Evolutionary conservation across 2,113 vertebrate genomes (phyloP), one percentile per base, ranked within the genome.

Genomic region (Tenebrosternarchus preto): DNA sequence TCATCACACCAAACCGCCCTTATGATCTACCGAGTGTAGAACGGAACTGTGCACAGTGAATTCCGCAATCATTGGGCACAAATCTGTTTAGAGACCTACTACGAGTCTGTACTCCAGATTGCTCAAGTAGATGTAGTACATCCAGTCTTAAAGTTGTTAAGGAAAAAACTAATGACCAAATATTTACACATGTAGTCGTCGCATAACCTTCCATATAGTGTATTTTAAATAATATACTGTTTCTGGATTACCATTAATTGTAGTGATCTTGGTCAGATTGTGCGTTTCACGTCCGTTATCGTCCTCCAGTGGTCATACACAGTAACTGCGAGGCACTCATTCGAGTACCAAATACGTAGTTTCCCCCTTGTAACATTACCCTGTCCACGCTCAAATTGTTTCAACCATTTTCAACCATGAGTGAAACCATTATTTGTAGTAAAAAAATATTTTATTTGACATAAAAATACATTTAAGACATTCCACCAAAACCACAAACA

Each of bases 391-490:
- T 64, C 5, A 71, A n/a, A n/a, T n/a, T n/a, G n/a, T n/a, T n/a
- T n/a, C n/a, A n/a, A n/a, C n/a, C n/a, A n/a, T n/a, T n/a, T n/a
- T n/a, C n/a, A n/a, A n/a, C n/a, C n/a, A n/a, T n/a, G n/a, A n/a
- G n/a, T n/a, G n/a, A 36, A 25, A 29, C 33, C 4, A 39, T 29
- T 16, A 15, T 46, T 2, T 53, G 29, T 64, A 66, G 9, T 75
- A 76, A 82, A 79, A 88, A 92, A 89, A 78, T 86, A 82, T 73
- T 87, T 93, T 91, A 92, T 91, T 92, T 81, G 67, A 60, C 87
- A 89, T 76, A 90, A 92, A 92, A 92, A 91, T 89, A 89, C 85
- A 89, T 50, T 72, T 15, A 57, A 76, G 27, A 71, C 5, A 15
- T 71, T 77, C 33, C 80, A 79, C 43, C 70, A 76, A 85, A 3